Base-by-base conservation (phyloP, 2,888 invertebrate species). In the Hypomecis atomaria region DNA sequence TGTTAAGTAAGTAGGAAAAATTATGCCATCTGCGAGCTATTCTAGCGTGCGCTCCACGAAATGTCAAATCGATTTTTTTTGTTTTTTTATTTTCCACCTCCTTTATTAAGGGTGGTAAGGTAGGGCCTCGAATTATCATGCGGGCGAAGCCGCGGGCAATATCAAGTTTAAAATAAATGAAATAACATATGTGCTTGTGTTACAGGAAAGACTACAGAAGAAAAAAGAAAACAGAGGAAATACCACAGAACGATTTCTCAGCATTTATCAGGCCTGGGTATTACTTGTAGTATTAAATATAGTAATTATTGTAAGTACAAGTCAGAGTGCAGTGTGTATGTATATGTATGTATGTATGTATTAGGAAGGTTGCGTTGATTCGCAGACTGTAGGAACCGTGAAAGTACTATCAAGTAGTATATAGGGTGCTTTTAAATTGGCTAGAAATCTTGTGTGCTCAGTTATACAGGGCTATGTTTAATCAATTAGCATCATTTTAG, bases 151-250 rank as follows among this genome's bases (percentile, higher is more conserved):
- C n/a, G n/a, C n/a, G n/a, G n/a, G n/a, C n/a, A n/a, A n/a, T n/a
- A n/a, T n/a, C n/a, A n/a, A n/a, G n/a, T n/a, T 23, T 23, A 23
- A 23, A 23, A 23, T 23, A 23, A 3, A 23, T 23, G 23, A 23
- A n/a, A 3, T 23, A 23, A 23, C 23, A 10, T 54, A 4, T 52
- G 4, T 13, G 13, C 45, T 47, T 1, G 8, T n/a, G 48, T 43
- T 8, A 58, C 60, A 66, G 62, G 38, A 60, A 63, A 66, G 62
- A 62, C 53, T 62, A 66, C 66, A 66, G 62, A 58, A 60, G 60
- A 66, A 60, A 60, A 63, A 66, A 65, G 65, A 65, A 65, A 60
- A 61, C 65, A 6, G 65, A 65, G 48, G 65, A 65, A 23, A 65
- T 65, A 53, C 65, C 65, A 2, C 65, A 65, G 13, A 65, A 65